Evolutionary conservation across 2,888 invertebrate species (phyloP), one percentile per base, ranked within the genome.

Genomic region (Germaria angustata): DNA sequence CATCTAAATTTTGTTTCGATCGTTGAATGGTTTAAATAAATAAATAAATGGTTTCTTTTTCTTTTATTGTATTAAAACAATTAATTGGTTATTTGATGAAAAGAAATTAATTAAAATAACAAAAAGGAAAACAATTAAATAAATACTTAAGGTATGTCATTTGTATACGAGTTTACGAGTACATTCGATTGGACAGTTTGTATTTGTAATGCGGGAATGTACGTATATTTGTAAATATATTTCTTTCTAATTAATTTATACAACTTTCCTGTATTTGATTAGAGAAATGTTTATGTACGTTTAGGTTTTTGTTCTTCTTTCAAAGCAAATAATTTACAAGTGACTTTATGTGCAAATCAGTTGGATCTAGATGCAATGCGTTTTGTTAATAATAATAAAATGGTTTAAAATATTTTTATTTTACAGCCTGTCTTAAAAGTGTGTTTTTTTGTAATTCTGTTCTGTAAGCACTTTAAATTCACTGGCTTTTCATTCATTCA

Each of bases 1-100:
- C 91, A 90, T 91, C 91, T 91, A 90, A 88, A 90, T 89, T 89
- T 89, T 41, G 20, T 49, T 32, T 69, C 13, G 34, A n/a, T 53
- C 53, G 22, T 73, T 78, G 3, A 44, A 55, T 41, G 8, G 22
- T 76, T 71, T 34, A 72, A 73, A 75, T 55, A n/a, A 55, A 55
- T 22, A 17, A 49, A 34, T 13, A 41, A 41, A 39, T 9, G 65
- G 34, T 22, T 32, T 20, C 8, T 11, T 32, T 44, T 15, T 22
- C n/a, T 49, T 49, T 46, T 55, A 20, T 32, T 34, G 9, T 0
- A 46, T 51, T 20, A 41, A 41, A 46, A n/a, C 28, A 28, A 28
- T 5, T 28, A 73, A 44, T 69, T 9, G 24, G 9, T 53, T n/a
- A 39, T 41, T 32, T 32, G 24, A 17, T 28, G 4, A 22, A 32